These are phyloP conservation scores for Marcusenius ussheri DNA, from an alignment of 2,113 vertebrate species.

Conservation along the genomic window DNA sequence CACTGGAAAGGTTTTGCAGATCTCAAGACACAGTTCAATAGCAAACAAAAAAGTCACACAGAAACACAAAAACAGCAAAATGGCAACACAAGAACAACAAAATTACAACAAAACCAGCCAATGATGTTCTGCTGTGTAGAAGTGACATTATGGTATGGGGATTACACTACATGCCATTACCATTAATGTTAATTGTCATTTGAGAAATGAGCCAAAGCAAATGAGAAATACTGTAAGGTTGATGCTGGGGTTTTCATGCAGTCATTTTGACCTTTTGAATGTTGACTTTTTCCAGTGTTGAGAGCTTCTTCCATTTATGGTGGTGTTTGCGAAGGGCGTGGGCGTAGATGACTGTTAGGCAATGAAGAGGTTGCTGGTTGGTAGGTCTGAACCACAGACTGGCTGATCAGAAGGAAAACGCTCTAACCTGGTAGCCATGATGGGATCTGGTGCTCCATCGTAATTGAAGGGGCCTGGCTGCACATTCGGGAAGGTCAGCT, in stretches of 20 bases:
- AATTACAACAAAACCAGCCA: not conserved
- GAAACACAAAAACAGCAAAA: not conserved
- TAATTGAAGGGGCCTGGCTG: not conserved
- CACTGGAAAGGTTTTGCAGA: not conserved
- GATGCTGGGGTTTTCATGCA: not conserved
- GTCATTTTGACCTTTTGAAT: not conserved
- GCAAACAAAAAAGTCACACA: not conserved
- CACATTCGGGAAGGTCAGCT: not conserved
- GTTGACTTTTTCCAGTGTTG: not conserved
- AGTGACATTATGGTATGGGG: not conserved
- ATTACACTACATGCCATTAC: not conserved
- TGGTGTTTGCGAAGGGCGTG: not conserved
- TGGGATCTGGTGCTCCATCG: not conserved
- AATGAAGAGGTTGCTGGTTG: not conserved
- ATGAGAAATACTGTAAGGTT: not conserved
- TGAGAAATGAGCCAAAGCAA: not conserved
- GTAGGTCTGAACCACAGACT: not conserved
- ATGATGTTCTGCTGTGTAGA: not conserved
- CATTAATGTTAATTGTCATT: not conserved
- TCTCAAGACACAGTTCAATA: not conserved
- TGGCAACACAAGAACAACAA: not conserved
- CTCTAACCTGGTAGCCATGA: not conserved
- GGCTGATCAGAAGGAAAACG: not conserved
- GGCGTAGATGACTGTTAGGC: not conserved
- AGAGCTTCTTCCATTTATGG: not conserved